Conservation (phyloP, 2,113 vertebrate species). For the Arvicanthis niloticus region DNA sequence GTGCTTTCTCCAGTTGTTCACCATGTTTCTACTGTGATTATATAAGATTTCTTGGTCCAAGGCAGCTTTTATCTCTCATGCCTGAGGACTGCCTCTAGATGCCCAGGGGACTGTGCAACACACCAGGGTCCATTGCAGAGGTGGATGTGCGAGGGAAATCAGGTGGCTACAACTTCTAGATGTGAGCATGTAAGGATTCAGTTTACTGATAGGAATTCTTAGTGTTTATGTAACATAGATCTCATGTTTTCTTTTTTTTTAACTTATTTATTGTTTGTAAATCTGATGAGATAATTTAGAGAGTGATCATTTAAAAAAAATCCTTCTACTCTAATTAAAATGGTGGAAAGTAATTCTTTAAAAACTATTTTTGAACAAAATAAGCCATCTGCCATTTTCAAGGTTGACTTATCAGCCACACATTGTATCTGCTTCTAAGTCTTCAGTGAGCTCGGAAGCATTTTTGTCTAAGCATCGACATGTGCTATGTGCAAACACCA, state of each 20-base stretch:
- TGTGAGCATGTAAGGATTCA: background rate
- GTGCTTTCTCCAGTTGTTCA: slow-evolving; percentile 12
- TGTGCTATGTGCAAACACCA: background rate
- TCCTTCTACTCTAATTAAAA: background rate
- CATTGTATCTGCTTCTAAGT: slow-evolving; percentile 19
- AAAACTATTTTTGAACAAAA: background rate
- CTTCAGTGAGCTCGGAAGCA: slow-evolving; percentile 9
- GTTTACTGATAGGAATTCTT: background rate
- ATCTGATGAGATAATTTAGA: slow-evolving; percentile 5
- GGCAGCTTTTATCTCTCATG: background rate
- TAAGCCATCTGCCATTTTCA: background rate
- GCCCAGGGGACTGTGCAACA: background rate
- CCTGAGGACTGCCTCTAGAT: background rate
- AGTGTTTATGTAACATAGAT: slow-evolving; percentile 19
- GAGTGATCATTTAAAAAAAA: slow-evolving; percentile 3
- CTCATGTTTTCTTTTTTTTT: background rate
- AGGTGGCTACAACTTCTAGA: background rate
- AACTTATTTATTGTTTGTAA: background rate
- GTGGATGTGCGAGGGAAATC: background rate
- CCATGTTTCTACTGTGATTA: background rate
- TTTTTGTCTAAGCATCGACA: background rate
- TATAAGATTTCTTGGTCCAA: slow-evolving; percentile 16
- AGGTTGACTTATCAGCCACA: background rate
- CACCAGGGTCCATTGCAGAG: background rate
- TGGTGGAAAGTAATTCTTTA: slow-evolving; percentile 26